phyloP scores from a whole-genome alignment of 37 sponge, comb jelly and placozoan species.

The Ephydatia muelleri region DNA sequence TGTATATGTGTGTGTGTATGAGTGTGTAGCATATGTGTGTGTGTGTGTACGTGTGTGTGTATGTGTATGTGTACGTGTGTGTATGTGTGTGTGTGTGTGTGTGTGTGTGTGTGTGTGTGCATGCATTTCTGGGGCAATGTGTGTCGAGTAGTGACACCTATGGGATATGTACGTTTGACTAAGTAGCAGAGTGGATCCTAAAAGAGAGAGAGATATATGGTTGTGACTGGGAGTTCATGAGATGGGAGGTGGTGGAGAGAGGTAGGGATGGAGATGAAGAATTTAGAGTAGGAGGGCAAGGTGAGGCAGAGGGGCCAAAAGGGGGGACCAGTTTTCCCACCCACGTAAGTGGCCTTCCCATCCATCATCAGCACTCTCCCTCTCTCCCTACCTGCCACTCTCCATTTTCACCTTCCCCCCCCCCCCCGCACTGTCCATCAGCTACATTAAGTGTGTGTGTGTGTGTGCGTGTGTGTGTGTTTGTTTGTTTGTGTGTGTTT shows the following conservation, averaged over 20 bases:
- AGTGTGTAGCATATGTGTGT: too few relatives aligned
- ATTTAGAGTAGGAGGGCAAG: too few relatives aligned
- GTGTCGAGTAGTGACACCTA: too few relatives aligned
- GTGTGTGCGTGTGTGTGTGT: not conserved
- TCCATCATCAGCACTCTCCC: too few relatives aligned
- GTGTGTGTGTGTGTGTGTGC: not conserved
- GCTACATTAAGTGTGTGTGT: not conserved
- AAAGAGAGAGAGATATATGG: too few relatives aligned
- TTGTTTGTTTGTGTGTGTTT: not conserved
- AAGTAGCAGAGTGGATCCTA: too few relatives aligned
- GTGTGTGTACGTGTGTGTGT: not conserved
- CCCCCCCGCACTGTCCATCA: not conserved
- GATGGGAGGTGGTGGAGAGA: too few relatives aligned
- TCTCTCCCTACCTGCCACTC: not conserved
- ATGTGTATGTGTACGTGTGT: not conserved
- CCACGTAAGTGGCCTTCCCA: too few relatives aligned
- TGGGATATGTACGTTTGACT: not conserved
- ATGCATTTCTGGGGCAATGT: not conserved
- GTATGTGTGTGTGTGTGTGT: not conserved
- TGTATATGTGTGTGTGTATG: not conserved
- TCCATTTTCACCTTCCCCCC: not conserved
- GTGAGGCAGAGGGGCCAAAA: too few relatives aligned
- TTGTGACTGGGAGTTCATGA: too few relatives aligned
- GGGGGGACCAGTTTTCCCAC: too few relatives aligned
- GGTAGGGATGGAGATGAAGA: too few relatives aligned